Evolutionary conservation across 2,797 vertebrate genomes (phyloP), one percentile per base, ranked within the genome.

Genomic region (Mus minutoides): DNA sequence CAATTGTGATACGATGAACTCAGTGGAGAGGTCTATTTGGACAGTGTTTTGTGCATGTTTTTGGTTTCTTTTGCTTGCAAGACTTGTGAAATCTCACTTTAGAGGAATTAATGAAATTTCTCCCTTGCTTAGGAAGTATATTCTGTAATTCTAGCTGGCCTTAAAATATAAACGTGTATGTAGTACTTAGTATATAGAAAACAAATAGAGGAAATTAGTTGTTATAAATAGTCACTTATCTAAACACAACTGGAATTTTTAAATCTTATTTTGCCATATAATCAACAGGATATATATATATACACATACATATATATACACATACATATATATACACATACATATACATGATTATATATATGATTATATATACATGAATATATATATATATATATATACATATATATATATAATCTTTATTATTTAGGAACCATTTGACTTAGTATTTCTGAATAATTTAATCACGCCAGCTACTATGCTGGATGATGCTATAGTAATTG

Each of bases 381-480:
- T 60, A 60, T 24, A 24, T 60, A 60, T 49, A 49, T 60, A 2
- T 22, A 22, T 58, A 60, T 60, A 24, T 60, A 60, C 24, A 3
- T 24, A 60, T 60, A 24, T 24, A 60, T 60, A 60, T 60, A 10
- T 62, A 0, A 64, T 52, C 26, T 93, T 94, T 88, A 91, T 77
- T 96, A 89, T 94, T 96, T 75, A 52, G 80, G 29, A 78, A 90
- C 49, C 85, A 67, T 85, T 96, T 43, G 90, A 86, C 14, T 90
- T 87, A 84, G 10, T 76, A 94, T 84, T 96, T 90, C 60, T 31
- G 90, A 54, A 95, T n/a, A 56, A 87, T 54, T 22, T 93, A 46
- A 31, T 82, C 83, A 40, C 90, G 14, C 29, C 7, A 82, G 43
- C 1, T 67, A 84, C 46, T 91, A 11, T 84, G 10, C 43, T 79